phyloP scores from a whole-genome alignment of 2,113 vertebrate genomes.

The Shinisaurus crocodilurus region DNA sequence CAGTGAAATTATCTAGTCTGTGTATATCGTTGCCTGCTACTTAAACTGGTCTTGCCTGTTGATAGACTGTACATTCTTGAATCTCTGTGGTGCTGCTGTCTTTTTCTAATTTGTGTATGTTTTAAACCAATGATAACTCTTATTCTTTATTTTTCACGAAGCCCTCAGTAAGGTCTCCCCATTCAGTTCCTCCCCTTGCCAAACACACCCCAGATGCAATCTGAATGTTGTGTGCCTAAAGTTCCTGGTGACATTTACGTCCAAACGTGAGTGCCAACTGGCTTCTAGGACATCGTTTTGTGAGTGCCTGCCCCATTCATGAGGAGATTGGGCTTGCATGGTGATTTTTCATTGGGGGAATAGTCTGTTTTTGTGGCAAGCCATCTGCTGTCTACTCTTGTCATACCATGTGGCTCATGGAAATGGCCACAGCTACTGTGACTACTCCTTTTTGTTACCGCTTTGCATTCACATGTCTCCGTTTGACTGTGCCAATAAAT shows the following conservation, averaged over 20 bases:
- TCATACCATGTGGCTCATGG: neutral
- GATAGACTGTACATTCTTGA: neutral
- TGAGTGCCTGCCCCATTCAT: conserved; percentile 53
- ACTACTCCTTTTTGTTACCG: neutral
- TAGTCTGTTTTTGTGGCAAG: conserved; percentile 43
- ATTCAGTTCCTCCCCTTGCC: conserved; percentile 26
- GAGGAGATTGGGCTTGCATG: conserved; percentile 52
- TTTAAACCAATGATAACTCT: neutral
- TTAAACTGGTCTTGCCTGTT: neutral
- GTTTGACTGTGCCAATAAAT: neutral
- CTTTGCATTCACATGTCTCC: rapidly evolving
- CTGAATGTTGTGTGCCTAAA: conserved; percentile 38
- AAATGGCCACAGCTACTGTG: neutral
- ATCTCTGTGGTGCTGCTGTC: neutral
- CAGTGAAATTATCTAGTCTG: neutral
- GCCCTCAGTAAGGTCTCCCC: neutral
- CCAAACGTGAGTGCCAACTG: conserved; percentile 37
- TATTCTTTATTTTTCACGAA: neutral
- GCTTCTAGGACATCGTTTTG: conserved; percentile 19
- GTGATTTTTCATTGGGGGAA: conserved; percentile 60
- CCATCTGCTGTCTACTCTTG: conserved; percentile 35
- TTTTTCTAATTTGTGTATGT: neutral
- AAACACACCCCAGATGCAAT: conserved; percentile 59
- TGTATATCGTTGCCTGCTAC: neutral
- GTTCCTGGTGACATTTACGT: conserved; percentile 46